Evolutionary conservation across 1,140 invertebrate genomes (phyloP).

Genomic region (Eumeta japonica): DNA sequence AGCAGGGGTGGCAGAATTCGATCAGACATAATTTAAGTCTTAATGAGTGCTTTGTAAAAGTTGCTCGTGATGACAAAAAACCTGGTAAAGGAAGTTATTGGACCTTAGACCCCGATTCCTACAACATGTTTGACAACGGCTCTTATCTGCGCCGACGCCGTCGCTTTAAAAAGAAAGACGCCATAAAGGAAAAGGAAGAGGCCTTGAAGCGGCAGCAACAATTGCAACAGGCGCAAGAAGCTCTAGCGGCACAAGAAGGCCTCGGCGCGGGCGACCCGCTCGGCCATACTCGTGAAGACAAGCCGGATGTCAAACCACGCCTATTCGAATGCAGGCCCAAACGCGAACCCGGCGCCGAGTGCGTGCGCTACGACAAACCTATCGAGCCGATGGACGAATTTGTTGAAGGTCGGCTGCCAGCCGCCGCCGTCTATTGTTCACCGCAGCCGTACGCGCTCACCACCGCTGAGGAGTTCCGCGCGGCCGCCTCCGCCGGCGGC

Average conservation of each 20-base stretch:
- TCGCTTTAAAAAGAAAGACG: conserved; percentile 96
- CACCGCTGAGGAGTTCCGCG: conserved; percentile 55
- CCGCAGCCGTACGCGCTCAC: conserved; percentile 57
- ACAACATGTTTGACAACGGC: conserved; percentile 99
- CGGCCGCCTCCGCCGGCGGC: conserved; percentile 57
- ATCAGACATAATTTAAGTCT: conserved; percentile 95
- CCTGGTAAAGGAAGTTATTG: conserved; percentile 96
- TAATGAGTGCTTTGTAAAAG: conserved; percentile 99
- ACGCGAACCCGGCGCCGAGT: conserved; percentile 63
- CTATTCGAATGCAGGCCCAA: conserved; percentile 64
- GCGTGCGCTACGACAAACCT: conserved; percentile 54
- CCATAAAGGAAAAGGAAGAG: conserved; percentile 83
- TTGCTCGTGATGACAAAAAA: conserved; percentile 88
- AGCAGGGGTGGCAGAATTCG: conserved; percentile 93
- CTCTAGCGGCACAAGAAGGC: conserved; percentile 56
- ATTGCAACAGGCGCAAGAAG: conserved; percentile 50
- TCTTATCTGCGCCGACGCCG: conserved; percentile 87
- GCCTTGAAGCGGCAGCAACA: conserved; percentile 76
- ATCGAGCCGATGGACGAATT: conserved; percentile 46
- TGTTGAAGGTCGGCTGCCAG: conserved; percentile 50
- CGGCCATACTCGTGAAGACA: conserved; percentile 50
- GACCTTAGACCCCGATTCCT: conserved; percentile 93
- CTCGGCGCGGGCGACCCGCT: conserved; percentile 42
- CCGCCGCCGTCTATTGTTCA: conserved; percentile 49
- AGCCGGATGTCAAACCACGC: conserved; percentile 58